Conservation (phyloP, 2,797 vertebrate genomes). For the Moxostoma hubbsi region DNA sequence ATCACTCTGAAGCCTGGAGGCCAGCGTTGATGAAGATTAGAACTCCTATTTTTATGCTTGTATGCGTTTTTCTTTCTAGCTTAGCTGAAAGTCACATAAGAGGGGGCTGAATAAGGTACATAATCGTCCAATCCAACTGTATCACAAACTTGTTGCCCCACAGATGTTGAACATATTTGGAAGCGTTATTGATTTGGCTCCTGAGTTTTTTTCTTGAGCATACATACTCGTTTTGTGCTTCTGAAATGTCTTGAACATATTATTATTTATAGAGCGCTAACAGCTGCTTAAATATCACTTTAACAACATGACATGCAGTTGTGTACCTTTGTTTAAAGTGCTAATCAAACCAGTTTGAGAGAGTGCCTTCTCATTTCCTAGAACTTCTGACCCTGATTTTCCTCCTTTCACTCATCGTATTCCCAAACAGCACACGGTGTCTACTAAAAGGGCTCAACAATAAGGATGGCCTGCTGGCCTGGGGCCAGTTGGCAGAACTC, state of each 20-base stretch:
- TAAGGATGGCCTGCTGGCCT: no score
- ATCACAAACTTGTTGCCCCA: constrained; percentile 38
- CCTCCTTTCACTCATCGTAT: constrained; percentile 8
- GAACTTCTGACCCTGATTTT: constrained; percentile 20
- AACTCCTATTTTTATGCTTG: constrained; percentile 50
- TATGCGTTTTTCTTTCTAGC: constrained; percentile 39
- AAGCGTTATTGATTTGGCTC: constrained; percentile 11
- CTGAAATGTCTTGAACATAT: constrained; percentile 23
- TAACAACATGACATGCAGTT: constrained; percentile 19
- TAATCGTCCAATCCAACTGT: constrained; percentile 36
- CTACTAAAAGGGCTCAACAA: not conserved
- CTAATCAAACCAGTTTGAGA: constrained; percentile 9
- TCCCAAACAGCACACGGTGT: constrained; percentile 34
- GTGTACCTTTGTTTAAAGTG: constrained; percentile 11
- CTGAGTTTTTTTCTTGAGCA: constrained; percentile 17
- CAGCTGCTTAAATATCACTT: constrained; percentile 28
- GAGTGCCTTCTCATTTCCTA: constrained; percentile 17
- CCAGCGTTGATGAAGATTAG: constrained; percentile 59
- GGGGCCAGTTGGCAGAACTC: no score
- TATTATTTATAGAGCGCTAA: constrained; percentile 22
- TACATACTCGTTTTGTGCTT: not conserved
- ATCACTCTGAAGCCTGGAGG: constrained; percentile 50
- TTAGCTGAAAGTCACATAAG: constrained; percentile 2
- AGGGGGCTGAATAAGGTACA: constrained; percentile 9
- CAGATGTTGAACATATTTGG: not conserved